Evolutionary conservation across 2,113 vertebrate species (phyloP), one percentile per base, ranked within the genome.

Genomic region (Hiodon alosoides): DNA sequence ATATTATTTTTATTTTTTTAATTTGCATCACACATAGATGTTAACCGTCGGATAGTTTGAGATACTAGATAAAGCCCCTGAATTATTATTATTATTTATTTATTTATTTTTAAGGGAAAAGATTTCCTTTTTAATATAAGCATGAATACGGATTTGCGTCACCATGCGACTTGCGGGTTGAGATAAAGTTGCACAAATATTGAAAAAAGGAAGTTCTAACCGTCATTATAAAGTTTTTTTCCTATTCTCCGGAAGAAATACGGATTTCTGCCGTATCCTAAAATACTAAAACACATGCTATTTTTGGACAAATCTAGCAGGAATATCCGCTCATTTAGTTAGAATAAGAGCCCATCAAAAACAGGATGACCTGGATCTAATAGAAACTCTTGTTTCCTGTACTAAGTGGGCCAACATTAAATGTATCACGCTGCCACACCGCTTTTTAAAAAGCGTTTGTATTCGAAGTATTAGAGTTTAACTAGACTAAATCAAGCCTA

Each of bases 131-230:
- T 90, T 93, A 93, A 94, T 95, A 91, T 94, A 94, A 93, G 93
- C 94, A 87, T 89, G 88, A 84, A 90, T 90, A 89, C 95, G 97
- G 97, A 99, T 98, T 96, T 99, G 97, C 97, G 97, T 99, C 97
- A 99, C 87, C 85, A 85, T 90, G 91, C 95, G 92, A 96, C 93
- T 96, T 98, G 95, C 90, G 88, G 89, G 89, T 90, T 89, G 93
- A 97, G 97, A 98, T 98, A 98, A 98, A 98, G 93, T 95, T 93
- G 93, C 94, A 95, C 94, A 97, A 97, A 97, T 97, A 97, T 94
- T 93, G 93, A 94, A 94, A 94, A 87, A 92, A 90, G 96, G 97
- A 98, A 98, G 93, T 93, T 94, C 92, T 86, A 89, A 86, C 90
- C 91, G 93, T 96, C 95, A 95, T 97, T 96, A 96, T 94, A 92